phyloP scores from a whole-genome alignment of 2,113 vertebrate genomes.

The Taxidea taxus region DNA sequence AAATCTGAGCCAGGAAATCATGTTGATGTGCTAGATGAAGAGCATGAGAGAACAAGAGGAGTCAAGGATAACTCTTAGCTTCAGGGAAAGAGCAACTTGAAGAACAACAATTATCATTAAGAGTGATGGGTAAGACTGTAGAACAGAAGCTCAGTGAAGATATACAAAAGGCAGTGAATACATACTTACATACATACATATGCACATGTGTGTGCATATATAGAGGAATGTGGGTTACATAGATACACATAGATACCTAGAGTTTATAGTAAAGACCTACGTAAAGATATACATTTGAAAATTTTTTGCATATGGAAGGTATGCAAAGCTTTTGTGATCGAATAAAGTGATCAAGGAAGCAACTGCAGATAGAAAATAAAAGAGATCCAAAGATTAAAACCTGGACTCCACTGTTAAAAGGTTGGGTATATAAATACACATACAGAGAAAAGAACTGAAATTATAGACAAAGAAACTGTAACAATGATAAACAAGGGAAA shows the following conservation, averaged over 20 bases:
- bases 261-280: background rate
- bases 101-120: background rate
- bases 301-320: background rate
- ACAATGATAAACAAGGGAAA: background rate
- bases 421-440: background rate
- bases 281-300: background rate
- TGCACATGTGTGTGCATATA: background rate
- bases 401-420: background rate
- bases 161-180: background rate
- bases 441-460: background rate
- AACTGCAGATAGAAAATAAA: background rate
- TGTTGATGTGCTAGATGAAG: background rate
- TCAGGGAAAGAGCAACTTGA: background rate
- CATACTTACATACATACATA: background rate
- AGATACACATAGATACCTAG: background rate
- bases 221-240: background rate
- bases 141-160: background rate
- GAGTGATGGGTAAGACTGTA: background rate
- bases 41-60: background rate
- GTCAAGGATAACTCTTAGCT: background rate
- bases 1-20: background rate
- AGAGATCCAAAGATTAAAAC: background rate
- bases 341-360: background rate
- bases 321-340: background rate
- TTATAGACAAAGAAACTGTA: background rate